Evolutionary conservation across 2,797 vertebrate species (phyloP), one percentile per base, ranked within the genome.

Genomic region (Urophycis tenuis): DNA sequence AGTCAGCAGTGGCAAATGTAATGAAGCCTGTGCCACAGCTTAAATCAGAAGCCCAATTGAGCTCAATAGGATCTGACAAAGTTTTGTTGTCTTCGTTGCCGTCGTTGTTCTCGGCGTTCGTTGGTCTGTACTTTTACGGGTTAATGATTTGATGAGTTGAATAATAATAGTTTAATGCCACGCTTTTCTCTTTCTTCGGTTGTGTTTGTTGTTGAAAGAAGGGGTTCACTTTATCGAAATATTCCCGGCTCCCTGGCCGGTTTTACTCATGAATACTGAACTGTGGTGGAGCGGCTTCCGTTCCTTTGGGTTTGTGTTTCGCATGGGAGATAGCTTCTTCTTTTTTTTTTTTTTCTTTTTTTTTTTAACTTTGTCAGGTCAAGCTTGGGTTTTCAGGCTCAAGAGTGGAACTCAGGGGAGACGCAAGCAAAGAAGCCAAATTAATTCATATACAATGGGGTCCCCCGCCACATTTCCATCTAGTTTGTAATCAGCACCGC

Each of bases 1-100:
- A 90, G 86, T 82, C 77, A 84, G 85, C 86, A 89, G 87, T 85
- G 79, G 84, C 83, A 80, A 88, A 89, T 86, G 84, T 87, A 90
- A 92, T 92, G 87, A 89, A 90, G 87, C 81, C 67, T 83, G 73
- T 83, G 76, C 79, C 81, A 71, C 87, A 85, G 78, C 80, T 75
- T 77, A 81, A 75, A 83, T 86, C 79, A 78, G 81, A 85, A 85
- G 83, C 85, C 86, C 83, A 86, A 74, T 35, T 30, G 79, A 85
- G 86, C 81, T 85, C 17, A 22, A 77, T 77, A 83, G 75, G 60
- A 81, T 85, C 84, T 88, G 80, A 82, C 79, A 80, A 81, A 69
- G 82, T 79, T 85, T 82, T 80, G 14, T 71, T 71, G 29, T 7
- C 22, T 30, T 33, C 33, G 32, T 71, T 31, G 32, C 33, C 17